These are phyloP conservation scores for Pampusana beccarii DNA, from an alignment of 2,113 vertebrate species.

Conservation along the genomic window DNA sequence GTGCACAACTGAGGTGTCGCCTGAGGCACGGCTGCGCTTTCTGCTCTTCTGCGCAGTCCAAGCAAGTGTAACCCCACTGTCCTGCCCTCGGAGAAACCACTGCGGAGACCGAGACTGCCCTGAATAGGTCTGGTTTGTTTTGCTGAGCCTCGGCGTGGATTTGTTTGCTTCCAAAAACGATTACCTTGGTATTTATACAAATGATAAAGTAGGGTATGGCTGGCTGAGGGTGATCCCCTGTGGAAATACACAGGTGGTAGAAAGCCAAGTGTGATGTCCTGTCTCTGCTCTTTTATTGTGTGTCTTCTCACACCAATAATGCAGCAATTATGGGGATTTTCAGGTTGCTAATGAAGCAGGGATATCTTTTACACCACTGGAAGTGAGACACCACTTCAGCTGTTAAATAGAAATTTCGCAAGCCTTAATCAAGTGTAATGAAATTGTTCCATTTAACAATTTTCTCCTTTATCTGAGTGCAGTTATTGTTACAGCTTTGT, in stretches of 20 bases:
- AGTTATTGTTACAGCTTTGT: background rate
- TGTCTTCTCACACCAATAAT: background rate
- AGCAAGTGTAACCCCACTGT: background rate
- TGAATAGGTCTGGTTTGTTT: background rate
- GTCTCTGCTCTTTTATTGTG: background rate
- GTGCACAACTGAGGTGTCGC: accelerated
- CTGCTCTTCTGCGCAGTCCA: background rate
- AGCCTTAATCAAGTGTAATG: background rate
- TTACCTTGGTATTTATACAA: background rate
- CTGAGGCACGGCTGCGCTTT: background rate
- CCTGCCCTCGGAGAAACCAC: background rate
- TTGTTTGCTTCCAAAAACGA: background rate
- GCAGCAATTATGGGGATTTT: background rate
- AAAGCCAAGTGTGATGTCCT: background rate
- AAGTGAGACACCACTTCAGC: background rate
- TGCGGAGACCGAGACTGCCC: accelerated
- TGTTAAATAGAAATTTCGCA: background rate
- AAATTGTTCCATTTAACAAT: background rate
- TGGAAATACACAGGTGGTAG: background rate
- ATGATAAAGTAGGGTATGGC: background rate
- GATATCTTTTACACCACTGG: background rate
- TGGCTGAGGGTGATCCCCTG: background rate
- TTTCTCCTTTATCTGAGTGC: background rate
- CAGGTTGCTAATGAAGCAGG: background rate
- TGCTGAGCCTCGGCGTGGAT: background rate